A percentile compares a stretch with the other conserved stretches of the same genome.
Evolutionary conservation across 2,888 invertebrate genomes (phyloP).

Genomic region (Phasia obesa): DNA sequence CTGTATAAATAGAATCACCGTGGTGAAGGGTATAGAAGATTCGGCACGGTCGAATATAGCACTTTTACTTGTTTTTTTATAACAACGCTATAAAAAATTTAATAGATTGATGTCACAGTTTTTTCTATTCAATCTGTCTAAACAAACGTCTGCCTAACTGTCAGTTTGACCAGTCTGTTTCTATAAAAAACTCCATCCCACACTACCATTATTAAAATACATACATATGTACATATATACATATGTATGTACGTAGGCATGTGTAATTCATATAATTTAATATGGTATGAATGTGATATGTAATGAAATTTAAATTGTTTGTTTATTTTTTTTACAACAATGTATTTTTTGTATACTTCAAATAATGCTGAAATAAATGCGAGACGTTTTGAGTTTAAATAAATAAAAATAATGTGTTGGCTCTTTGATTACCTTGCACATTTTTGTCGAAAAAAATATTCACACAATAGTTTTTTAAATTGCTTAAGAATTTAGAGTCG

Average conservation of each 20-base stretch:
- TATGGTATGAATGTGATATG: constrained; percentile 4
- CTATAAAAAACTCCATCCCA: constrained; percentile 29
- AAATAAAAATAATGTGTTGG: neutral
- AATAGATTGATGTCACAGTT: constrained; percentile 41
- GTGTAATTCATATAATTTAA: neutral
- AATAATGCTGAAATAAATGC: neutral
- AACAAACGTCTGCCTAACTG: neutral
- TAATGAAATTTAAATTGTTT: constrained; percentile 15
- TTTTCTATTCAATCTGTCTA: neutral
- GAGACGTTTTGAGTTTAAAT: constrained; percentile 16
- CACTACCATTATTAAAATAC: constrained; percentile 16
- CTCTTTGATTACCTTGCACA: constrained; percentile 42
- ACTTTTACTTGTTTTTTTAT: too few species aligned
- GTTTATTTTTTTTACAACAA: neutral
- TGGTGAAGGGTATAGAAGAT: too few species aligned
- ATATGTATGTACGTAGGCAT: too few species aligned
- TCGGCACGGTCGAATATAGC: too few species aligned
- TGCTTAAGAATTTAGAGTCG: neutral
- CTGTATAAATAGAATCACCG: too few species aligned
- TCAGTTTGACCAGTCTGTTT: constrained; percentile 1
- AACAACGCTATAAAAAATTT: constrained; percentile 4
- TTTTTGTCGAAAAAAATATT: neutral
- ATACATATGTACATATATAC: constrained; percentile 13
- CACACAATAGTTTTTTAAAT: neutral
- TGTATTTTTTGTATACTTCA: neutral